Evolutionary conservation across 2,888 invertebrate genomes (phyloP), one percentile per base, ranked within the genome.

Genomic region (Sinhomidia bicolor): DNA sequence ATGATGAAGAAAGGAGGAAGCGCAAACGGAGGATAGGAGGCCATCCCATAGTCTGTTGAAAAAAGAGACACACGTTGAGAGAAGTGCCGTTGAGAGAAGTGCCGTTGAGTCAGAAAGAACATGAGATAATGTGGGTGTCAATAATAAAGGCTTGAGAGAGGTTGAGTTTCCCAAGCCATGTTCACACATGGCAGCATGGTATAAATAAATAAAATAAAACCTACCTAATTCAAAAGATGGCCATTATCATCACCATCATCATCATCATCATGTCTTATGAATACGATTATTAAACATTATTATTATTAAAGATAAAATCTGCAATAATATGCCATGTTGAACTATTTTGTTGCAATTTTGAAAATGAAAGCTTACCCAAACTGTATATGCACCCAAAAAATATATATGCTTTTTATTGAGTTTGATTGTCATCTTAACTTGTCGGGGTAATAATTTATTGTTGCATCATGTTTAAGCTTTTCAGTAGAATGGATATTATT

Each of bases 1-100:
- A n/a, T n/a, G n/a, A n/a, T n/a, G 62, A 44, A 82, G 44, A 82
- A 82, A 82, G 68, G 65, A 82, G 82, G 71, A 82, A 71, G 41
- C 68, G 41, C n/a, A n/a, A n/a, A n/a, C n/a, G 71, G 54, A 82
- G 68, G 51, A 44, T 51, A 68, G 54, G 36, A 44, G 65, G 47
- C 32, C 47, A 47, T 51, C 51, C 51, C 51, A 44, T 71, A 1
- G 7, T 51, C 12, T 44, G 10, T 44, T 44, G 44, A 44, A 9
- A 23, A 71, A 54, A 80, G 20, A 62, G 26, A 62, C 57, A 80
- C 62, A 44, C 71, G 23, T 71, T 47, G 1, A 71, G 5, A n/a
- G n/a, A n/a, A n/a, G n/a, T n/a, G n/a, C n/a, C n/a, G n/a, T n/a
- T n/a, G n/a, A n/a, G n/a, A n/a, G n/a, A n/a, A n/a, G n/a, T n/a